Conservation (phyloP, 2,888 invertebrate species). For the Exocentrus adspersus region DNA sequence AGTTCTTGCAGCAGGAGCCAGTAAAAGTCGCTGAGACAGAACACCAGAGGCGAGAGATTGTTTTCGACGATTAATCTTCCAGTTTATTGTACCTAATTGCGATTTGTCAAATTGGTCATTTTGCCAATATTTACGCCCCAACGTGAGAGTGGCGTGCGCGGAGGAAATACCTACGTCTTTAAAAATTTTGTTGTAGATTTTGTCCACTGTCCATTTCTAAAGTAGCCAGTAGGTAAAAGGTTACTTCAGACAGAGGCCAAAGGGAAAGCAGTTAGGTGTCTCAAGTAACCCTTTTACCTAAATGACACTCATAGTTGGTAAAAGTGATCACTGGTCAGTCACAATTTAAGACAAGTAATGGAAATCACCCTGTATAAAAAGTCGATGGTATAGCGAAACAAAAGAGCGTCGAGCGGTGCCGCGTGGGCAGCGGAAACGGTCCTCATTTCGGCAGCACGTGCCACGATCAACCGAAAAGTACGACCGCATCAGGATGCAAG, state of each 20-base stretch:
- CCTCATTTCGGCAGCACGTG: constrained; percentile 21
- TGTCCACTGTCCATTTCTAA: too few species aligned
- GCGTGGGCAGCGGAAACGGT: constrained; percentile 27
- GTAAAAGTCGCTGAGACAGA: constrained; percentile 5
- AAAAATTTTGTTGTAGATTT: neutral
- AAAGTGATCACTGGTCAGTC: too few species aligned
- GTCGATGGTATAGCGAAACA: neutral
- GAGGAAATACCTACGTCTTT: too few species aligned
- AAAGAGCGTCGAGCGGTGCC: neutral
- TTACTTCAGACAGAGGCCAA: too few species aligned
- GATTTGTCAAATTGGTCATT: constrained; percentile 22
- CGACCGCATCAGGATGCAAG: constrained; percentile 22
- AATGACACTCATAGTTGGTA: too few species aligned
- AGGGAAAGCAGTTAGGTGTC: too few species aligned
- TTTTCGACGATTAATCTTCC: constrained; percentile 16
- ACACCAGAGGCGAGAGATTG: constrained; percentile 2
- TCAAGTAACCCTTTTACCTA: too few species aligned
- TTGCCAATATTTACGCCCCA: constrained; percentile 16
- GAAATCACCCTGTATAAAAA: neutral
- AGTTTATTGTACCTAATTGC: constrained; percentile 22
- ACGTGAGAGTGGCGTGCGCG: neutral
- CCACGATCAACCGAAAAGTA: constrained; percentile 15
- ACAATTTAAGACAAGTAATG: too few species aligned
- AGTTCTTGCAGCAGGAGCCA: neutral
- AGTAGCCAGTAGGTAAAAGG: neutral